Base-by-base conservation (phyloP, 2,113 vertebrate genomes). In the Callospermophilus lateralis region DNA sequence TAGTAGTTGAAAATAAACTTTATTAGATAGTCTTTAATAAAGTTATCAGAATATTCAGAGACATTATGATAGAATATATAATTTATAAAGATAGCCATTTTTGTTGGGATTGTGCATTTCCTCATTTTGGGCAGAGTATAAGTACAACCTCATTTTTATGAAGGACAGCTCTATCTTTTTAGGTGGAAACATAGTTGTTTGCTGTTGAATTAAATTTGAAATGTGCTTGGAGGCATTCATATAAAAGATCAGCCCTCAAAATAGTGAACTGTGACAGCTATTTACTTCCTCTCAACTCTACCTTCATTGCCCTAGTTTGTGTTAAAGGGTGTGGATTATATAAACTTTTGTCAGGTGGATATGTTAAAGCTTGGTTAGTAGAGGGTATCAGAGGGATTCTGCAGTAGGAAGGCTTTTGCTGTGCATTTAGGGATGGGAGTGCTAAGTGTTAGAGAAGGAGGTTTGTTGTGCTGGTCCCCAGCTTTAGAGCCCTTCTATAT, bases 281-380 rank as follows among this genome's bases (percentile, higher is more conserved):
- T 65, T 61, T 80, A 80, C 15, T 85, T 37, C 37, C 45, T 67
- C 39, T 51, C 26, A 83, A 84, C 12, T 70, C 13, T 42, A 86
- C 67, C 1, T 24, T 94, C 48, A 37, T 22, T 53, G 76, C 15
- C 19, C 55, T 74, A 88, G 63, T 94, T 61, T 84, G 28, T 79
- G 37, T 84, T 32, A 58, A 91, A 93, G 61, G 7, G 78, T 77
- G 19, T 53, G 16, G 28, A 84, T 30, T 95, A 26, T 76, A 24
- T 63, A 22, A 67, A 68, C 34, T 81, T 70, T 61, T 85, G 74
- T 65, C n/a, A 53, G 8, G 73, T 24, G 6, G 70, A 67, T 92
- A 94, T 22, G 16, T 32, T 67, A 78, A 53, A 79, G 45, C 20
- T 93, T 48, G 81, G 37, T 89, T 94, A 81, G 61, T 55, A 95